phyloP scores from a whole-genome alignment of 2,888 invertebrate genomes.

The Gerris lacustris region DNA sequence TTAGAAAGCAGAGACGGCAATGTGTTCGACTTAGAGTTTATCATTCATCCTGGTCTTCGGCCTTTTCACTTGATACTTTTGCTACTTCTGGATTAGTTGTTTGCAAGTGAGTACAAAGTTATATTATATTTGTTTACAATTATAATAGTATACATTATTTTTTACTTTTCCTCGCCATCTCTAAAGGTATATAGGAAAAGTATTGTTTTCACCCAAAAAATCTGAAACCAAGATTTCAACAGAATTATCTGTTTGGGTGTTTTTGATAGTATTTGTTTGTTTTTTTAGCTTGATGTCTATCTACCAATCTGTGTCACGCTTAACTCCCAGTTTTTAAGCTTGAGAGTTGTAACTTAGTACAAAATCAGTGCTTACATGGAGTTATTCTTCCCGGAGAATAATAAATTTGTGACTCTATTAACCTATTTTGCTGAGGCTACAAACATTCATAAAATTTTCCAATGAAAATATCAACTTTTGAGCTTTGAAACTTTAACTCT shows the following conservation, averaged over 20 bases:
- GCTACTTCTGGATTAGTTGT: constrained; percentile 61
- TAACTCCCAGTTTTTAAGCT: not conserved
- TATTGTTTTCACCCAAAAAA: not conserved
- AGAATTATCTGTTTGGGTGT: not conserved
- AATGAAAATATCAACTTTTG: too few species aligned
- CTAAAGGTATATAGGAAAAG: not conserved
- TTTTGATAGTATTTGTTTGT: not conserved
- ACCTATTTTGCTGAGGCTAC: not conserved
- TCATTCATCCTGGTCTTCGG: constrained; percentile 53
- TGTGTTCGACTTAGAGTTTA: constrained; percentile 46
- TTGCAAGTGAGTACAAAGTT: constrained; percentile 30
- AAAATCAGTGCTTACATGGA: not conserved
- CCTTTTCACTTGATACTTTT: constrained; percentile 53
- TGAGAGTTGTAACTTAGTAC: not conserved
- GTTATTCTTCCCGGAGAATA: not conserved
- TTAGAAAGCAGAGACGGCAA: constrained; percentile 43
- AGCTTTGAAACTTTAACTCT: too few species aligned
- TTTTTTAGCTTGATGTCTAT: not conserved
- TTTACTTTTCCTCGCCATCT: not conserved
- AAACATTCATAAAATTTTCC: too few species aligned
- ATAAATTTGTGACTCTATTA: not conserved
- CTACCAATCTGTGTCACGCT: not conserved
- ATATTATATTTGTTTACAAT: not conserved
- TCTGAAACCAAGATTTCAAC: not conserved
- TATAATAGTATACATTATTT: not conserved